Conservation (phyloP, 2,113 vertebrate species). For the Lycaon pictus region DNA sequence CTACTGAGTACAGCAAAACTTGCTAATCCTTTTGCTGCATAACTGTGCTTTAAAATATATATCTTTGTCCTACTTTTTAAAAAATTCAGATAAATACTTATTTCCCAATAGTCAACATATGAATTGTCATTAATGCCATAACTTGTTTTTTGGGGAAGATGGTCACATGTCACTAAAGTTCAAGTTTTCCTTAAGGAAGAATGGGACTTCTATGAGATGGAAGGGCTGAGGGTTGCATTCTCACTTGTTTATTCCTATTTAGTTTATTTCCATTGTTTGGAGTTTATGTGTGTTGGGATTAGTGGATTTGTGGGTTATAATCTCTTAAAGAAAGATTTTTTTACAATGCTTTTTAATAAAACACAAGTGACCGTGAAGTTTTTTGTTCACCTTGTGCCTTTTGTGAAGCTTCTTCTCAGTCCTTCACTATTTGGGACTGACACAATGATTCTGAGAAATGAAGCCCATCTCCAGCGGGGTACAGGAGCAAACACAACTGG, state of each 20-base stretch:
- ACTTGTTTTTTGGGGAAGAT: background rate
- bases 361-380: background rate
- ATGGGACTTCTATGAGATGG: background rate
- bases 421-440: background rate
- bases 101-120: background rate
- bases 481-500: constrained; percentile 42
- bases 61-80: background rate
- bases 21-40: background rate
- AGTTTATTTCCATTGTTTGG: background rate
- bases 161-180: background rate
- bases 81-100: background rate
- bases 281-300: background rate
- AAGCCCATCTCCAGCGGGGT: constrained; percentile 44
- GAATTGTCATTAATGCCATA: background rate
- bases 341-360: background rate
- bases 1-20: background rate
- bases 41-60: background rate
- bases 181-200: background rate
- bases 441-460: constrained; percentile 48
- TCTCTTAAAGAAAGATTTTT: background rate
- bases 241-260: background rate
- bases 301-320: background rate
- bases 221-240: background rate
- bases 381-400: background rate
- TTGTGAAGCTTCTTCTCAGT: background rate